phyloP scores from a whole-genome alignment of 2,113 vertebrate genomes.

The Gobio gobio region DNA sequence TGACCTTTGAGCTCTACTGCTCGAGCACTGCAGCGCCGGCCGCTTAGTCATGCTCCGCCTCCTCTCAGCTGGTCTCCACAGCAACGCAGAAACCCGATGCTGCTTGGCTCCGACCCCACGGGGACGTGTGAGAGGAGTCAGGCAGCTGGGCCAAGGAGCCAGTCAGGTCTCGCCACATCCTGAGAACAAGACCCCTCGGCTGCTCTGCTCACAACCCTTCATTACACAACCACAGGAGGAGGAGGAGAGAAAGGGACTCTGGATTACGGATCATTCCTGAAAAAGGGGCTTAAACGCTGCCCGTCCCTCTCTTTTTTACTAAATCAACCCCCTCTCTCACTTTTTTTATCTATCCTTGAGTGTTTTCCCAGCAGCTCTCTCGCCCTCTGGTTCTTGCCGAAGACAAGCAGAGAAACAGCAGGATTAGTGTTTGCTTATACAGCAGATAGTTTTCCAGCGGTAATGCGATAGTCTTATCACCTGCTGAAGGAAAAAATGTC shows the following conservation, averaged over 20 bases:
- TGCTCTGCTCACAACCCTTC: constrained; percentile 23
- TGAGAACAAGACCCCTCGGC: constrained; percentile 56
- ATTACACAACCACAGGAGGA: constrained; percentile 52
- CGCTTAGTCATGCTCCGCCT: constrained; percentile 48
- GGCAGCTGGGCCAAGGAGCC: constrained; percentile 55
- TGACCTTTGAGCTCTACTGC: not conserved
- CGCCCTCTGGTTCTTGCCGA: constrained; percentile 17
- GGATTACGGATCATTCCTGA: constrained; percentile 42
- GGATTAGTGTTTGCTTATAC: constrained; percentile 30
- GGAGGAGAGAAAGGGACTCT: constrained; percentile 10
- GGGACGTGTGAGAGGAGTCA: constrained; percentile 12
- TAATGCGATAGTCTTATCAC: constrained; percentile 38
- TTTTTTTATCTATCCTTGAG: constrained; percentile 12
- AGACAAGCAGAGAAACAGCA: constrained; percentile 50
- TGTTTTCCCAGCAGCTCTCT: not conserved
- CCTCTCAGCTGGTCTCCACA: constrained; percentile 15
- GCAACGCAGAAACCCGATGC: constrained; percentile 54
- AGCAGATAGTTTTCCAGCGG: constrained; percentile 19
- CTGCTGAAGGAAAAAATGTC: constrained; percentile 17
- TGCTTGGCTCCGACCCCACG: constrained; percentile 19
- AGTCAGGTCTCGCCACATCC: constrained; percentile 59
- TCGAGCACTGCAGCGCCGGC: not conserved
- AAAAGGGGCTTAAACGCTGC: constrained; percentile 27
- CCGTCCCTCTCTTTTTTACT: constrained; percentile 23
- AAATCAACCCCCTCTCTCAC: not conserved